Conservation (phyloP, 2,797 vertebrate genomes). For the Malurus splendens region DNA sequence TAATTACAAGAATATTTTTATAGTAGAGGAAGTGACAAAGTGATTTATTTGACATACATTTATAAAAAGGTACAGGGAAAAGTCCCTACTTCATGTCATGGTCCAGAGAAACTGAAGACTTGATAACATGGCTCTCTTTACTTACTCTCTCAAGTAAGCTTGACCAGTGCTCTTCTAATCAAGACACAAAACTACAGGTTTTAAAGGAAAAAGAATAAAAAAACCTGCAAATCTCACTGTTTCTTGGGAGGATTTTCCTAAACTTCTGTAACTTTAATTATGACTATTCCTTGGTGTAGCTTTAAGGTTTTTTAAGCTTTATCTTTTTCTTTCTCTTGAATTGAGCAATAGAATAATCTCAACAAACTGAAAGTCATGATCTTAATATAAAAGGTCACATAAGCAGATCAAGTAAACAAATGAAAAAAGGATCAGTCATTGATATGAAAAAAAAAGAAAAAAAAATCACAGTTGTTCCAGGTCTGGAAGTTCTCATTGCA, state of each 20-base stretch:
- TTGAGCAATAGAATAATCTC: background rate
- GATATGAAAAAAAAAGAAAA: background rate
- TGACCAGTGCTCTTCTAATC: background rate
- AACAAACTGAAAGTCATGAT: background rate
- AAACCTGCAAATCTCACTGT: rapidly evolving
- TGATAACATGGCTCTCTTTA: background rate
- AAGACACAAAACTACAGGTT: background rate
- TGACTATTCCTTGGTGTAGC: background rate
- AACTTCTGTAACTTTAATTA: background rate
- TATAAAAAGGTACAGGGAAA: background rate
- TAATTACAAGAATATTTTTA: background rate
- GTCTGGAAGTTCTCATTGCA: background rate
- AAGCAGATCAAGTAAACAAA: background rate
- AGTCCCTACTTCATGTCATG: background rate
- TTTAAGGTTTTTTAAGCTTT: background rate
- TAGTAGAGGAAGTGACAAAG: background rate
- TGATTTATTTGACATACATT: background rate
- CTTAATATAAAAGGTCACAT: background rate
- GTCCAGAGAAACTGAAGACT: background rate
- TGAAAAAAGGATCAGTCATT: background rate
- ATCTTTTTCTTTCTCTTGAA: background rate
- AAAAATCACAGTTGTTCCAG: background rate
- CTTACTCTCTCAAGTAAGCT: background rate
- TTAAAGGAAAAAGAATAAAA: background rate
- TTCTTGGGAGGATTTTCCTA: background rate